phyloP scores from a whole-genome alignment of 1,140 invertebrate species.

The Bombus superbus region DNA sequence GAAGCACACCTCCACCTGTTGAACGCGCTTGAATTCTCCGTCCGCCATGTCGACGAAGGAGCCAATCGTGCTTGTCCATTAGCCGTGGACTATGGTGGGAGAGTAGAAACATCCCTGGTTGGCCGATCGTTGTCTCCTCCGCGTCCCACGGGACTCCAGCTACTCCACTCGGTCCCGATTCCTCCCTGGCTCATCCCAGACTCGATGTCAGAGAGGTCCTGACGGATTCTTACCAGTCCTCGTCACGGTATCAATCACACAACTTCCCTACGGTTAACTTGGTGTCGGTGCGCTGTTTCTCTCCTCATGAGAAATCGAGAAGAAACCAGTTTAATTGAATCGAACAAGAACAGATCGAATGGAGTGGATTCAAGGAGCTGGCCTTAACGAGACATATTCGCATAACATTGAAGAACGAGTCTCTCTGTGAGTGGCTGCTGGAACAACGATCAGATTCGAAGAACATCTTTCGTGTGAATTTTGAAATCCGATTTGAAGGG shows the following conservation, averaged over 20 bases:
- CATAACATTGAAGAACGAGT: neutral
- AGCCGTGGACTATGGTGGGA: slow-evolving; percentile 72
- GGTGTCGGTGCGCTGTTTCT: slow-evolving; percentile 1
- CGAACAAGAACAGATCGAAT: neutral
- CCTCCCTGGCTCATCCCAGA: slow-evolving; percentile 59
- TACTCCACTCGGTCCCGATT: slow-evolving; percentile 33
- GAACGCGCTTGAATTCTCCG: slow-evolving; percentile 64
- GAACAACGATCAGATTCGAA: neutral
- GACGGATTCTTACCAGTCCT: slow-evolving; percentile 54
- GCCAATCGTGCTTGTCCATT: slow-evolving; percentile 76
- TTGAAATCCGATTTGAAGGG: neutral
- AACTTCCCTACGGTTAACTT: slow-evolving; percentile 16
- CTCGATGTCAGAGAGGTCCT: slow-evolving; percentile 51
- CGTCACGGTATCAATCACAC: slow-evolving; percentile 50
- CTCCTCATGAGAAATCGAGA: neutral
- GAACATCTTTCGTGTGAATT: neutral
- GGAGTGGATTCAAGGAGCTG: neutral
- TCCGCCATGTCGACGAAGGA: slow-evolving; percentile 77
- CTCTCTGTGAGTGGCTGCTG: slow-evolving; percentile 22
- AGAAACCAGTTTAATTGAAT: neutral
- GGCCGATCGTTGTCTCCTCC: slow-evolving; percentile 66
- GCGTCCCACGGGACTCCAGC: slow-evolving; percentile 67
- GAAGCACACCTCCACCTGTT: slow-evolving; percentile 75
- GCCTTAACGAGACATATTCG: neutral
- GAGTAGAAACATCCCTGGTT: slow-evolving; percentile 67